A percentile compares a stretch with the other conserved stretches of the same genome.
These are phyloP conservation scores for Dryas iulia DNA, from an alignment of 1,140 invertebrate species.

Conservation along the genomic window DNA sequence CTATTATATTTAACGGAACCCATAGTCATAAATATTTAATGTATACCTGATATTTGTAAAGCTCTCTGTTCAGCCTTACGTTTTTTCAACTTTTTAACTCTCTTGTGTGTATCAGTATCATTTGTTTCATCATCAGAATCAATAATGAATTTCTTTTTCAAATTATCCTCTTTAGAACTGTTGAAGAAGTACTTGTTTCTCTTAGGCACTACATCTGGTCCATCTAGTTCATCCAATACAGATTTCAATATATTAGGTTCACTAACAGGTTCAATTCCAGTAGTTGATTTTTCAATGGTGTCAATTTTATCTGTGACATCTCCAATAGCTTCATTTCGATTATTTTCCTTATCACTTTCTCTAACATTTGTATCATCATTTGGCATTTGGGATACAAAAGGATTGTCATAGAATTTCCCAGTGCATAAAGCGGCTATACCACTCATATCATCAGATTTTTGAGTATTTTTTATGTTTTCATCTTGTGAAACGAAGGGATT, in stretches of 20 bases:
- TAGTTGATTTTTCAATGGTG: constrained; percentile 27
- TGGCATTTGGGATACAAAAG: constrained; percentile 49
- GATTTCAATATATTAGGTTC: constrained; percentile 50
- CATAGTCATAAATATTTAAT: neutral
- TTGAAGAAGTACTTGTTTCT: constrained; percentile 55
- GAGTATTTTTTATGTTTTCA: constrained; percentile 3
- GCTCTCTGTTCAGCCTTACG: constrained; percentile 59
- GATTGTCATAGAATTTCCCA: constrained; percentile 69
- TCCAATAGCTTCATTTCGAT: neutral
- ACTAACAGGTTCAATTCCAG: constrained; percentile 5
- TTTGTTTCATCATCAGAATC: constrained; percentile 78
- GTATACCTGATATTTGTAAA: constrained; percentile 65
- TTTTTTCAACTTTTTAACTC: constrained; percentile 62
- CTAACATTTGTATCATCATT: neutral
- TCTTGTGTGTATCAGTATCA: constrained; percentile 44
- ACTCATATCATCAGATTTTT: constrained; percentile 19
- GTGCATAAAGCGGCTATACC: constrained; percentile 61
- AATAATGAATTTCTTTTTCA: constrained; percentile 66
- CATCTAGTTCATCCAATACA: constrained; percentile 64
- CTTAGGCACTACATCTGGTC: constrained; percentile 53
- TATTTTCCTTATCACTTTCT: constrained; percentile 15
- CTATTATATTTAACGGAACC: neutral
- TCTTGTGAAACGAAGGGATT: constrained; percentile 60
- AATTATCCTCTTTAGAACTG: constrained; percentile 16
- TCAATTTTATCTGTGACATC: constrained; percentile 12